Base-by-base conservation (phyloP, 35 echinoderm and acorn worm genomes). In the Ptychodera flava region DNA sequence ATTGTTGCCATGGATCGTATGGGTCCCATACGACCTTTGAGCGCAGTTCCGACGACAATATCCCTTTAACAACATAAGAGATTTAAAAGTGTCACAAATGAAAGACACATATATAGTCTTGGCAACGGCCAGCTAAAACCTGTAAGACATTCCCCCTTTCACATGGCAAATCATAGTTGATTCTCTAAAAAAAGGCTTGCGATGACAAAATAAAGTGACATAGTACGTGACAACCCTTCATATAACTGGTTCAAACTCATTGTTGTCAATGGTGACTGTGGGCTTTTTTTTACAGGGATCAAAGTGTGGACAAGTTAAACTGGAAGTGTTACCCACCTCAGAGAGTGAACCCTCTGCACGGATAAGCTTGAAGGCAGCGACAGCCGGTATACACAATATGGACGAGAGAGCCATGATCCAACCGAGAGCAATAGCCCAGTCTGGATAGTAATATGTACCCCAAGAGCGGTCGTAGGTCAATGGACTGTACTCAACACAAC, bases 331-430 rank as follows among this genome's bases (percentile, higher is more conserved):
- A 79, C 81, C 77, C 83, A 97, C 95, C 92, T 97, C 95, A 36
- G 22, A 85, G 28, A 93, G 15, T 31, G 88, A 88, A 36, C 95
- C 91, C 81, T 86, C 75, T 31, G 91, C 83, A 35, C 30, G 82
- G 12, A 88, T 36, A 45, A 99, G 81, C 82, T 83, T 90, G 34
- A 92, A 85, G 15, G 92, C 33, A 36, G 92, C 89, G 36, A 79
- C 80, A 32, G 36, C 77, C 1, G 96, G 96, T 85, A 99, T 99
- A 84, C 93, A 92, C 16, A 89, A 36, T 14, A 89, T 33, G 16
- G 87, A 82, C 2, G 52, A 35, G 10, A 89, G 2, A 14, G 79
- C 27, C 31, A 89, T 29, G 16, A 89, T 35, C 87, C 87, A 89
- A 38, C 87, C 87, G 35, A 89, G 6, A 53, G 87, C 87, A 33